These are phyloP conservation scores for Oxyura jamaicensis DNA, from an alignment of 2,113 vertebrate species.

Conservation along the genomic window DNA sequence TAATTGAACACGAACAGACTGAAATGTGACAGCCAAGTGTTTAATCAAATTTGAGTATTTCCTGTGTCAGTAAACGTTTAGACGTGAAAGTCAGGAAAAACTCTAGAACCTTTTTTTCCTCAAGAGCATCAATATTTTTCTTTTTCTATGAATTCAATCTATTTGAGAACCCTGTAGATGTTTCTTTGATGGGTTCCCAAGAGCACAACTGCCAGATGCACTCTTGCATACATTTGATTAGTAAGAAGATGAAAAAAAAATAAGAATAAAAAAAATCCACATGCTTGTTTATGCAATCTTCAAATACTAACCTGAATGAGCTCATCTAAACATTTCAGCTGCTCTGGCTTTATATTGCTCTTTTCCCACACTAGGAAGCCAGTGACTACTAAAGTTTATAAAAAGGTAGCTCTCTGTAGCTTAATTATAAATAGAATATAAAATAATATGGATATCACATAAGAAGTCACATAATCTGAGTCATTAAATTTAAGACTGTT, in stretches of 20 bases:
- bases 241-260: neutral
- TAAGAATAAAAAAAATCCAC: neutral
- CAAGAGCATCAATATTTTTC: conserved; percentile 50
- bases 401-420: neutral
- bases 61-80: neutral
- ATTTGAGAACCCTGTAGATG: conserved; percentile 12
- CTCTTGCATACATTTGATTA: conserved; percentile 34
- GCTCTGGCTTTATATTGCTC: neutral
- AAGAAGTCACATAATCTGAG: neutral
- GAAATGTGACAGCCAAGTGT: conserved; percentile 35
- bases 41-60: conserved; percentile 36
- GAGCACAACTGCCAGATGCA: conserved; percentile 30
- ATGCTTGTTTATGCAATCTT: neutral
- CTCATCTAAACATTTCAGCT: neutral
- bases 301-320: neutral
- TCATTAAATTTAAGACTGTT: neutral
- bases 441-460: neutral
- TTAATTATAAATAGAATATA: neutral
- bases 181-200: neutral
- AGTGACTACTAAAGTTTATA: neutral
- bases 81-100: conserved; percentile 10
- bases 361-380: neutral
- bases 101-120: neutral
- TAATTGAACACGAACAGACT: conserved; percentile 46
- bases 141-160: conserved; percentile 46